Evolutionary conservation across 2,888 invertebrate species (phyloP).

Genomic region (Oegoconia quadripuncta): DNA sequence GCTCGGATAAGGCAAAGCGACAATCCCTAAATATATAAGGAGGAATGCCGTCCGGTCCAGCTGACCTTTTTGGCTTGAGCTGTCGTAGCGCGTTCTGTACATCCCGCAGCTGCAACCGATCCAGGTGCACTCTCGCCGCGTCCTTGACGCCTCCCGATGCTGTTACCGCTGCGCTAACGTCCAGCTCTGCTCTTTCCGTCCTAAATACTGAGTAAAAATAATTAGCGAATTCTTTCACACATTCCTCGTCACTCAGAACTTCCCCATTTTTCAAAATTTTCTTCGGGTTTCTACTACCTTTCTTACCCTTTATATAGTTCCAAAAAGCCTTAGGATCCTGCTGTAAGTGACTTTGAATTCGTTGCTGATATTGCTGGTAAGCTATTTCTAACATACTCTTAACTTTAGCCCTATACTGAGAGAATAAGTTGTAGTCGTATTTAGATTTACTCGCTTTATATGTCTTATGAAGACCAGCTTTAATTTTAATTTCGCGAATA

Average conservation of each 20-base stretch:
- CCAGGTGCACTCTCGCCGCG: too few relatives aligned
- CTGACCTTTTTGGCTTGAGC: too few relatives aligned
- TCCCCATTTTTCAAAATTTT: constrained; percentile 8
- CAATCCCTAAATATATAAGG: too few relatives aligned
- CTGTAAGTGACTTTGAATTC: constrained; percentile 9
- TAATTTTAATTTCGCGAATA: constrained; percentile 15
- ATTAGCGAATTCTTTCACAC: constrained; percentile 12
- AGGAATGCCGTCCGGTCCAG: too few relatives aligned
- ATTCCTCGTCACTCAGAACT: constrained; percentile 8
- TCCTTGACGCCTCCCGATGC: neutral
- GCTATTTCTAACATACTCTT: constrained; percentile 9
- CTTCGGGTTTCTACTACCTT: neutral
- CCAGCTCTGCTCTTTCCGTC: constrained; percentile 1
- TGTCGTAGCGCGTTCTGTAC: too few relatives aligned
- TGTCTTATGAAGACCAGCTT: constrained; percentile 14
- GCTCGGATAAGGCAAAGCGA: too few relatives aligned
- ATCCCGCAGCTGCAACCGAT: too few relatives aligned
- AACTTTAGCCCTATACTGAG: constrained; percentile 7
- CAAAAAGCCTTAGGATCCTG: constrained; percentile 18
- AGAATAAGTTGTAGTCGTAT: constrained; percentile 10
- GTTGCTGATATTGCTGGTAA: constrained; percentile 4
- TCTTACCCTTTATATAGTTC: constrained; percentile 9
- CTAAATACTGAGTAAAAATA: constrained; percentile 15
- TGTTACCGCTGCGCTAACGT: constrained; percentile 5
- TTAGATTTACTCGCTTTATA: constrained; percentile 11